phyloP scores from a whole-genome alignment of 2,888 invertebrate species.

The Lasioglossum leucozonium region DNA sequence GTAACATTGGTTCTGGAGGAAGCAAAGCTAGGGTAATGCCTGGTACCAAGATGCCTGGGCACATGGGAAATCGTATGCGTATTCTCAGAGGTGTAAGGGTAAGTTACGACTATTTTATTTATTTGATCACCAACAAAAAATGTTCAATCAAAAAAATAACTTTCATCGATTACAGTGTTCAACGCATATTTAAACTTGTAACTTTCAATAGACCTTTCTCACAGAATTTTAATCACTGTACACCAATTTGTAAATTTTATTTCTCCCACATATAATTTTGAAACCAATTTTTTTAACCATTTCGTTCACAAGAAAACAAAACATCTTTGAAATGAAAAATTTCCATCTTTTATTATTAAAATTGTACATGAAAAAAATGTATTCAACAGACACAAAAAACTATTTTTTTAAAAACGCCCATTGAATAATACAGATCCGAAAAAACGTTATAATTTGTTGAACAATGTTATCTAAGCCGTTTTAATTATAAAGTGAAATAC shows the following conservation, averaged over 20 bases:
- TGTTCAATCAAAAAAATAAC: not conserved
- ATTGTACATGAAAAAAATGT: not conserved
- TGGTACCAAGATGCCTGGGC: constrained; percentile 98
- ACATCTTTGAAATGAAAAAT: not conserved
- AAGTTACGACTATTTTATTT: constrained; percentile 48
- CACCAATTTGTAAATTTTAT: not conserved
- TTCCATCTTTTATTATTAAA: not conserved
- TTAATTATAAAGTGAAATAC: constrained; percentile 3
- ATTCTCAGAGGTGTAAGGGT: constrained; percentile 86
- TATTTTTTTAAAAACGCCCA: not conserved
- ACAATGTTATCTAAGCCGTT: not conserved
- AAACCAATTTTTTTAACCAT: not conserved
- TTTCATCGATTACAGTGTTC: not conserved
- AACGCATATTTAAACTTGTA: not conserved
- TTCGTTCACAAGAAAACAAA: not conserved
- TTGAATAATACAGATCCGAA: not conserved
- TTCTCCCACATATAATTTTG: not conserved
- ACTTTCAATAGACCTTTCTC: not conserved
- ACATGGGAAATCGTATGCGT: constrained; percentile 93
- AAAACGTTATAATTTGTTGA: not conserved
- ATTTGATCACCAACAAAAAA: constrained; percentile 6
- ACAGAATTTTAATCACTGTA: not conserved
- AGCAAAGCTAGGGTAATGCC: constrained; percentile 95
- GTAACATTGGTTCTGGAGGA: constrained; percentile 96
- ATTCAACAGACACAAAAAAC: not conserved